Conservation (phyloP, 2,888 invertebrate genomes). For the Marasmarcha lunaedactyla region DNA sequence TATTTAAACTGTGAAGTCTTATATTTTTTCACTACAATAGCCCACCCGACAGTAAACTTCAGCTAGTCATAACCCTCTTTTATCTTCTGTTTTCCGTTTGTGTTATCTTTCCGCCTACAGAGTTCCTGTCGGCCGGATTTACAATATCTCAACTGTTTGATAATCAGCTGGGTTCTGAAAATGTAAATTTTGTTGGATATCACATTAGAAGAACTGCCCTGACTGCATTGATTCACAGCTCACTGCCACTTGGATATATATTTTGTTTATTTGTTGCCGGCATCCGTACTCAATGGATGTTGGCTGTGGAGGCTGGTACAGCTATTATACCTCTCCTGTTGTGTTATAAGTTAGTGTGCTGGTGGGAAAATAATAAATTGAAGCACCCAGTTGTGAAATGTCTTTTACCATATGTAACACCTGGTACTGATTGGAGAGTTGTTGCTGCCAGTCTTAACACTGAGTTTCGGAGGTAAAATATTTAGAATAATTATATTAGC, state of each 20-base stretch:
- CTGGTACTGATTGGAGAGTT: conserved; percentile 75
- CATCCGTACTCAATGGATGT: conserved; percentile 30
- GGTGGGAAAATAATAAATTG: conserved; percentile 77
- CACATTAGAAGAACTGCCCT: conserved; percentile 82
- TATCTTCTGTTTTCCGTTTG: conserved; percentile 79
- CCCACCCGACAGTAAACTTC: not conserved
- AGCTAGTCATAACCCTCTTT: conserved; percentile 61
- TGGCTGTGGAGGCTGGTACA: conserved; percentile 36
- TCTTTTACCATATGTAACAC: conserved; percentile 74
- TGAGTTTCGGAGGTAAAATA: conserved; percentile 79
- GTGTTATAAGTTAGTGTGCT: conserved; percentile 66
- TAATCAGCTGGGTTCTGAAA: conserved; percentile 80
- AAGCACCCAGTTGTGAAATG: conserved; percentile 81
- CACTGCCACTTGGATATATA: conserved; percentile 79
- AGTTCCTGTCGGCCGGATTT: conserved; percentile 86
- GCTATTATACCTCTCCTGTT: conserved; percentile 65
- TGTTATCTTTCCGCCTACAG: conserved; percentile 85
- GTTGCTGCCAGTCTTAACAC: conserved; percentile 78
- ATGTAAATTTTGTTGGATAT: conserved; percentile 81
- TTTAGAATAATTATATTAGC: too few species aligned
- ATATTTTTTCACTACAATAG: too few species aligned
- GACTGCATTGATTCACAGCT: conserved; percentile 80
- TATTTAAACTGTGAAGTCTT: too few species aligned
- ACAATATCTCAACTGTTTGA: conserved; percentile 84
- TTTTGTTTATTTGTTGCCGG: conserved; percentile 43